Evolutionary conservation across 2,113 vertebrate genomes (phyloP), one percentile per base, ranked within the genome.

Genomic region (Egretta garzetta): DNA sequence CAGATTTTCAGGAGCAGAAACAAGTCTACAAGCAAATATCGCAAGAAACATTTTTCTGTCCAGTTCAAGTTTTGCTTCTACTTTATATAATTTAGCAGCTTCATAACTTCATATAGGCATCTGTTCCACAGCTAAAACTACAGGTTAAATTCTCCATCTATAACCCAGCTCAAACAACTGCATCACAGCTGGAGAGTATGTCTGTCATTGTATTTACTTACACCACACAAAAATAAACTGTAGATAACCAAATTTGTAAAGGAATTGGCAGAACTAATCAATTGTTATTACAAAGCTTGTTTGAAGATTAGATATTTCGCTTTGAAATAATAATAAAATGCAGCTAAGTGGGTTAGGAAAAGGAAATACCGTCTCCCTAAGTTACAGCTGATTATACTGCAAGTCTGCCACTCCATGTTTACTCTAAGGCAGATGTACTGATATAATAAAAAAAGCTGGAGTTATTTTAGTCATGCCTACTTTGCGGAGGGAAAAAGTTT

Each of bases 181-280:
- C 83, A 92, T 89, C 21, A 21, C 66, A 97, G 96, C 81, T 96
- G 90, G 92, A 88, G 85, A 95, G 71, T 74, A 95, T 68, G 93
- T 87, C 86, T 93, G 72, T 90, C 95, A 66, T 96, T 96, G 52
- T 96, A 87, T 96, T 97, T 98, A 97, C 91, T 97, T 97, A 96
- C 45, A 96, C 94, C 62, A 88, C 94, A 90, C 75, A 91, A 94
- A 96, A 97, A 96, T 91, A 96, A 98, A 98, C 97, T 97, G 93
- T 92, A 98, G 97, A 98, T 97, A 98, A 98, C 96, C 94, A 98
- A 97, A 98, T 98, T 98, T 98, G 97, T 98, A 97, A 97, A 97
- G 96, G 93, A 98, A 98, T 95, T 98, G 98, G 98, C 97, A 98
- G 97, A 98, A 98, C 97, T 96, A 98, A 98, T 98, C 97, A 96